phyloP scores from a whole-genome alignment of 2,888 invertebrate genomes.

The Mycalesis mineus region DNA sequence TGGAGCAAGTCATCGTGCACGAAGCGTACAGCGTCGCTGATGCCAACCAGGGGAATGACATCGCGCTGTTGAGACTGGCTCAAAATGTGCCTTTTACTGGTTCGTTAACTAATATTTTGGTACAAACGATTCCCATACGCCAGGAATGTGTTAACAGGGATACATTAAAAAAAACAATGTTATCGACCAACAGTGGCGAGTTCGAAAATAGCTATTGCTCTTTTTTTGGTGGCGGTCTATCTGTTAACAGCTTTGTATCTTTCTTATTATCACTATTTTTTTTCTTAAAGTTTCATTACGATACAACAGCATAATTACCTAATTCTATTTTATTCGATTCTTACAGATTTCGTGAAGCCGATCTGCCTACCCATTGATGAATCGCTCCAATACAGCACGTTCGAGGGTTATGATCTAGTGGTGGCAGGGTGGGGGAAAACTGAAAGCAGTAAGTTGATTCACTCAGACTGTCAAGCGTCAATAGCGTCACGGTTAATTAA shows the following conservation, averaged over 20 bases:
- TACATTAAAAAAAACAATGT: too few species aligned
- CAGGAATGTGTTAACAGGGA: too few species aligned
- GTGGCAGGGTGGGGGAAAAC: slow-evolving; percentile 88
- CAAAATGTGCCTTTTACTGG: slow-evolving; percentile 50
- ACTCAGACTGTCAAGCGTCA: too few species aligned
- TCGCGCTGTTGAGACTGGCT: slow-evolving; percentile 82
- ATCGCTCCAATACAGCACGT: slow-evolving; percentile 46
- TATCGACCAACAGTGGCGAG: too few species aligned
- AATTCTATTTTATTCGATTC: not conserved
- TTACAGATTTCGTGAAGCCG: slow-evolving; percentile 69
- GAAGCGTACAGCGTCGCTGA: slow-evolving; percentile 79
- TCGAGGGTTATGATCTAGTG: slow-evolving; percentile 70
- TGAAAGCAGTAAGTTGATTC: slow-evolving; percentile 78
- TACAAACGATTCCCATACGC: too few species aligned
- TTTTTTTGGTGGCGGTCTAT: too few species aligned
- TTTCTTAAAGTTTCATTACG: too few species aligned
- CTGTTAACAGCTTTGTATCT: too few species aligned
- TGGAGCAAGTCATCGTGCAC: slow-evolving; percentile 82
- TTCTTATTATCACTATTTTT: too few species aligned
- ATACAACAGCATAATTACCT: too few species aligned
- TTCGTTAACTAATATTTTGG: not conserved
- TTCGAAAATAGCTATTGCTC: too few species aligned
- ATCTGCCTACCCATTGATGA: slow-evolving; percentile 73
- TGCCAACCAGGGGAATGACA: slow-evolving; percentile 81
- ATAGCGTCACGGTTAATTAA: too few species aligned